Evolutionary conservation across 2,797 vertebrate species (phyloP), one percentile per base, ranked within the genome.

Genomic region (Selene dorsalis): DNA sequence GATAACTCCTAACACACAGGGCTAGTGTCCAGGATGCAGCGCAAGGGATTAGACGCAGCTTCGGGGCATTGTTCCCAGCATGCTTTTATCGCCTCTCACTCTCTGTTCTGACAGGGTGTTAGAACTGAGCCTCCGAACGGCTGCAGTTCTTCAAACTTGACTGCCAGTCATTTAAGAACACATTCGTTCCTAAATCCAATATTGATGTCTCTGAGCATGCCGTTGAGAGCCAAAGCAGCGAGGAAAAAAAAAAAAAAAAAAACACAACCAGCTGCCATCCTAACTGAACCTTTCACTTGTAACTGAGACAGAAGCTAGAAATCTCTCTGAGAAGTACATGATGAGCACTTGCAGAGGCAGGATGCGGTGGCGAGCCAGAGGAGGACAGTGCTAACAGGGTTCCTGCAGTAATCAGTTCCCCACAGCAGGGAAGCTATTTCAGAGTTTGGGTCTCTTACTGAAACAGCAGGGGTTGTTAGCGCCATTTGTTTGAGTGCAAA

Each of bases 401-500:
- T 88, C 77, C 73, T 65, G 81, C 69, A 66, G 83, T 85, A 91
- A 92, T 92, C 87, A 89, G 80, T 76, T 79, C 79, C 76, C 61
- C 57, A 4, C 84, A 77, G 89, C 2, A 20, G 73, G 79, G 58
- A 86, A 69, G 70, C 80, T 68, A 77, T 88, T 88, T 58, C 66
- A 14, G 53, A 84, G 75, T 78, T 69, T 4, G 63, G 72, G 72
- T 85, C 83, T 72, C 78, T 82, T 62, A 71, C 75, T 79, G 58
- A 73, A 86, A 66, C 89, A 89, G 84, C 80, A 55, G 89, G 89
- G 80, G 86, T 61, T 80, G 58, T 76, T 73, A 61, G 75, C 77
- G 39, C 75, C 75, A 83, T 88, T 93, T 85, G 84, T 90, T 87
- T 83, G 65, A 77, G 79, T 10, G 65, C 80, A 90, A 89, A 91